Conservation (phyloP, 2,113 vertebrate species). For the Prunella himalayana region DNA sequence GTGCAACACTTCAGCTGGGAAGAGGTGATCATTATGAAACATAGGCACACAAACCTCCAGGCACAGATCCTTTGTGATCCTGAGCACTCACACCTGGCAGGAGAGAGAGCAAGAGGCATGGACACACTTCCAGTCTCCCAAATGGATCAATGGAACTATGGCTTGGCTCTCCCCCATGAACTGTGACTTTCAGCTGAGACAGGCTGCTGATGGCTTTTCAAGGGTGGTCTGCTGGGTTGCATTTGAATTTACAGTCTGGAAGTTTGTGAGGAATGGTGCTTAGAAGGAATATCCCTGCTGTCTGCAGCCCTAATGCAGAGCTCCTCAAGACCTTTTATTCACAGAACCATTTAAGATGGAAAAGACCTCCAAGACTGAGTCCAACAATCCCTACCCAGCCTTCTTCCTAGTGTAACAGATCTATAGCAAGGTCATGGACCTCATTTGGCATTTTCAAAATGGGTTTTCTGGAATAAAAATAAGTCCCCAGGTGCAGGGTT, state of each 20-base stretch:
- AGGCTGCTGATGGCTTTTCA: neutral
- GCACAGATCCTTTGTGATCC: neutral
- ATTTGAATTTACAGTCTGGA: neutral
- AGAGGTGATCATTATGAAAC: neutral
- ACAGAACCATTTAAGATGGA: neutral
- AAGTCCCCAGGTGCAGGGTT: neutral
- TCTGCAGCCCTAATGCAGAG: neutral
- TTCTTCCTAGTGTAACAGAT: neutral
- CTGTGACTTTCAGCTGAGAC: neutral
- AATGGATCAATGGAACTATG: neutral
- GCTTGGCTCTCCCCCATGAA: neutral
- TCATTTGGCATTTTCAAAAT: neutral
- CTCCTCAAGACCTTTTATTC: neutral
- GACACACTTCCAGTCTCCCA: neutral
- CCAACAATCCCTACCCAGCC: neutral
- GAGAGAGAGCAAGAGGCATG: neutral
- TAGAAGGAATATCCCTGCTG: neutral
- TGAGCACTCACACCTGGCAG: neutral
- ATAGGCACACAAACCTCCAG: neutral
- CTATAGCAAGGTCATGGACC: neutral
- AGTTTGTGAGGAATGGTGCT: neutral
- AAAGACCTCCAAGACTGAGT: accelerated
- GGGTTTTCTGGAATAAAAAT: neutral
- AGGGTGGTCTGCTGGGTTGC: neutral
- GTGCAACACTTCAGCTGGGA: neutral